These are phyloP conservation scores for Pitangus sulphuratus DNA, from an alignment of 2,797 vertebrate species.

Conservation along the genomic window DNA sequence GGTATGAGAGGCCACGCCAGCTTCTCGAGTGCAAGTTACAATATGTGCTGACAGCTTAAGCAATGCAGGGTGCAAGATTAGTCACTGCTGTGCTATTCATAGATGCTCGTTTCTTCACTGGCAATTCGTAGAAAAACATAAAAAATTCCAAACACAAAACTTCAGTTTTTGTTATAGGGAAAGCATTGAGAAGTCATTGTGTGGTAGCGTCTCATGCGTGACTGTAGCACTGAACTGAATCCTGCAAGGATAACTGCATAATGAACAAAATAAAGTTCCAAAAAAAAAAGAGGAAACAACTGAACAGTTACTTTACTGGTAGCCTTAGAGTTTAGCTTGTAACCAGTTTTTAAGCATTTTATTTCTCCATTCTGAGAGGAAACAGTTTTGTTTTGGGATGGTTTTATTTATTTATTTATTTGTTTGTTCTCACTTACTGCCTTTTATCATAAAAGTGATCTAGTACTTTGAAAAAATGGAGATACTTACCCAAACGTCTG, in stretches of 20 bases:
- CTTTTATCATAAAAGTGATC: neutral
- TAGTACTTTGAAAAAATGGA: neutral
- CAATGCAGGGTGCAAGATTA: neutral
- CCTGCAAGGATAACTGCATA: neutral
- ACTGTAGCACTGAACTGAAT: neutral
- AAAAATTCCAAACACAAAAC: neutral
- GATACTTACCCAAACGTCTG: neutral
- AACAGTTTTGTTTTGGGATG: neutral
- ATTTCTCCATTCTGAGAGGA: neutral
- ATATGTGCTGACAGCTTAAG: neutral
- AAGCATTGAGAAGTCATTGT: neutral
- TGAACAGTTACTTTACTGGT: neutral
- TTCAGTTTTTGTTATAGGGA: neutral
- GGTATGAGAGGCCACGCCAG: neutral
- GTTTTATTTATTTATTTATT: neutral
- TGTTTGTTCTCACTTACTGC: neutral
- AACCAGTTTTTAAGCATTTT: neutral
- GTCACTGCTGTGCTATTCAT: neutral
- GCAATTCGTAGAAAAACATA: neutral
- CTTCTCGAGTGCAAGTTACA: neutral
- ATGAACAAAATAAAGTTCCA: neutral
- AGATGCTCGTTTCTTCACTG: neutral
- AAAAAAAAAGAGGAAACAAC: neutral
- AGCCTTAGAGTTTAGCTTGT: neutral
- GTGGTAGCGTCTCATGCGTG: accelerated